Base-by-base conservation (phyloP, 2,888 invertebrate species). In the Acrobasis consociella region DNA sequence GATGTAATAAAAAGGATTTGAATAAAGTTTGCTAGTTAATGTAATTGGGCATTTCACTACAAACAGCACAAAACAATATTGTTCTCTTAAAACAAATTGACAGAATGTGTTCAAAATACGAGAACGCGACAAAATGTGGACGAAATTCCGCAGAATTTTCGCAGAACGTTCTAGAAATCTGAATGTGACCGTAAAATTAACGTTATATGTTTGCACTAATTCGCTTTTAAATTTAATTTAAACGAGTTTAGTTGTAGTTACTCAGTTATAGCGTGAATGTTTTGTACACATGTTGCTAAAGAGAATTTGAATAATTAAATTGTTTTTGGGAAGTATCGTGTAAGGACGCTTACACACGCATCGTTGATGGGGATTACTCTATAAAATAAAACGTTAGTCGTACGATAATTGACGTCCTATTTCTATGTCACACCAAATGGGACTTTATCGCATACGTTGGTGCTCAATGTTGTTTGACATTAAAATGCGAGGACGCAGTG, bases 211-310 rank as follows among this genome's bases (percentile, higher is more conserved):
- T 56, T 56, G 42, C 42, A 56, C 56, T 56, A 56, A 56, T 56
- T 56, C 13, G 56, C 42, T 56, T 56, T 56, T 56, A 42, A 56
- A 56, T 56, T 55, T 56, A 56, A 22, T 42, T 56, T 42, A 11
- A 56, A 56, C 42, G 17, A 56, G 11, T 42, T 46, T 46, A 42
- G 56, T 52, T 52, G 22, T 8, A 31, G 52, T 56, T 56, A 56
- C n/a, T 56, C 9, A 42, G 42, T 42, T 42, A 42, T 16, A 42
- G 42, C 42, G 17, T 17, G 17, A 42, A 56, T 56, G 56, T 56
- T 56, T 56, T 42, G 15, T 46, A 56, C 42, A 42, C 13, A 42
- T 42, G 15, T 7, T 38, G 17, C 13, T 13, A 17, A 17, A 13
- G 22, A 17, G 56, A 22, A 56, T 22, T 56, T 46, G 13, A 46